Evolutionary conservation across 2,113 vertebrate species (phyloP).

Genomic region (Tiliqua scincoides): DNA sequence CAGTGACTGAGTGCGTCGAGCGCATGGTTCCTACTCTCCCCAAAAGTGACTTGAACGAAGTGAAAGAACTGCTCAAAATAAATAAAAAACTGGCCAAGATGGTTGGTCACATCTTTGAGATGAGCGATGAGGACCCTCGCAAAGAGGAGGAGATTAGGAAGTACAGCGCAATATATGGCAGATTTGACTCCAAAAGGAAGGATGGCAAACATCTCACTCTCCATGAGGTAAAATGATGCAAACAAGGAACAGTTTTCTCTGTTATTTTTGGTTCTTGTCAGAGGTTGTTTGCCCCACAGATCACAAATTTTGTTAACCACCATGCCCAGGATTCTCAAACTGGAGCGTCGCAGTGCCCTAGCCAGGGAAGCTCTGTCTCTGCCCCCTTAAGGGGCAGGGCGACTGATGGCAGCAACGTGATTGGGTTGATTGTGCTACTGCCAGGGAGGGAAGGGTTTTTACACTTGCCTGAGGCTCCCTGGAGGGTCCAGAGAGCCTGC

Average conservation of each 20-base stretch:
- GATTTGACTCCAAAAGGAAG: conserved; percentile 97
- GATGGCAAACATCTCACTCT: conserved; percentile 97
- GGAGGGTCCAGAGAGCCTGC: too few relatives aligned
- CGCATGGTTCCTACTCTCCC: conserved; percentile 88
- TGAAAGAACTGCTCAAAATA: conserved; percentile 89
- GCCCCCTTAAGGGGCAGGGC: too few relatives aligned
- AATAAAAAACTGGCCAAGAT: conserved; percentile 98
- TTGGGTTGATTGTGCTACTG: too few relatives aligned
- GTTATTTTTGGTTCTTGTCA: rapidly evolving
- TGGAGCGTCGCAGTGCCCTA: too few relatives aligned
- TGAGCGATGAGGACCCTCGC: conserved; percentile 90
- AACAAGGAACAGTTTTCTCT: not conserved
- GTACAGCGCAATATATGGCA: conserved; percentile 98
- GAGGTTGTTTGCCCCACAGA: rapidly evolving
- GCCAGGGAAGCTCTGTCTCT: too few relatives aligned
- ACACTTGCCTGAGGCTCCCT: too few relatives aligned
- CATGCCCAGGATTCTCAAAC: too few relatives aligned
- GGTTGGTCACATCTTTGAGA: conserved; percentile 97
- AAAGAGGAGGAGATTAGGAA: conserved; percentile 96
- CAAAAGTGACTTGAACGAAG: conserved; percentile 83
- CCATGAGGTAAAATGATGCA: conserved; percentile 85
- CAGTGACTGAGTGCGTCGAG: conserved; percentile 94
- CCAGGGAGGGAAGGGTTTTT: too few relatives aligned
- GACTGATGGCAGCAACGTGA: too few relatives aligned
- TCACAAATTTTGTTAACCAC: not conserved